A percentile compares a stretch with the other conserved stretches of the same genome.
Evolutionary conservation across 2,797 vertebrate genomes (phyloP).

Genomic region (Helostoma temminkii): DNA sequence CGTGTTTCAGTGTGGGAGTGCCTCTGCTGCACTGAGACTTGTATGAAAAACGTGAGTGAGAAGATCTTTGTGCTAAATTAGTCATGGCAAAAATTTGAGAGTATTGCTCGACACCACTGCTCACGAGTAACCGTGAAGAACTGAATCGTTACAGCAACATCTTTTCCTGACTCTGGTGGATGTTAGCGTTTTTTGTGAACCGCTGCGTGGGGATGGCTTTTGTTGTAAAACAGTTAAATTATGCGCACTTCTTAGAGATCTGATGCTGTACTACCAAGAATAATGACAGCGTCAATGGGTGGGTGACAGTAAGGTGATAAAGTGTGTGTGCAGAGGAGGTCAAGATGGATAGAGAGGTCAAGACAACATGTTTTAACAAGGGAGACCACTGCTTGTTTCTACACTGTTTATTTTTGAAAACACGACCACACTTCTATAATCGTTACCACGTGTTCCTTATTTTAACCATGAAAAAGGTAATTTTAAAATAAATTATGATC

Average conservation of each 20-base stretch:
- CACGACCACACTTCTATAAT: not conserved
- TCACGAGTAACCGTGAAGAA: constrained; percentile 40
- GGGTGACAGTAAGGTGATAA: constrained; percentile 1
- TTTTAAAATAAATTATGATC: not conserved
- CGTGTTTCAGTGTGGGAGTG: constrained; percentile 77
- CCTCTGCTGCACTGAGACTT: constrained; percentile 71
- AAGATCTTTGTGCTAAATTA: constrained; percentile 72
- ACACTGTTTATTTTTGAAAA: not conserved
- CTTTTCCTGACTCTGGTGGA: not conserved
- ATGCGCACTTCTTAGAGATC: not conserved
- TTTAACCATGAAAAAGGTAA: not conserved
- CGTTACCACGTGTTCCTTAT: not conserved
- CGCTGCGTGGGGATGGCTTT: constrained; percentile 12
- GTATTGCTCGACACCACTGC: constrained; percentile 44
- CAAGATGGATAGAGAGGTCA: not conserved
- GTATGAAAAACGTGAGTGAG: constrained; percentile 68
- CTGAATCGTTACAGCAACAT: constrained; percentile 34
- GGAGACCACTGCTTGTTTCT: not conserved
- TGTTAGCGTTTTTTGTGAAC: not conserved
- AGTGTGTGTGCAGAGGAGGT: not conserved
- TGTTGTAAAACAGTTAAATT: constrained; percentile 15
- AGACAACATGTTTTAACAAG: not conserved
- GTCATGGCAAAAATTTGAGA: constrained; percentile 47
- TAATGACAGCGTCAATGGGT: not conserved
- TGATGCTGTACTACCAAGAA: not conserved